Evolutionary conservation across 2,888 invertebrate species (phyloP).

Genomic region (Villa cingulata): DNA sequence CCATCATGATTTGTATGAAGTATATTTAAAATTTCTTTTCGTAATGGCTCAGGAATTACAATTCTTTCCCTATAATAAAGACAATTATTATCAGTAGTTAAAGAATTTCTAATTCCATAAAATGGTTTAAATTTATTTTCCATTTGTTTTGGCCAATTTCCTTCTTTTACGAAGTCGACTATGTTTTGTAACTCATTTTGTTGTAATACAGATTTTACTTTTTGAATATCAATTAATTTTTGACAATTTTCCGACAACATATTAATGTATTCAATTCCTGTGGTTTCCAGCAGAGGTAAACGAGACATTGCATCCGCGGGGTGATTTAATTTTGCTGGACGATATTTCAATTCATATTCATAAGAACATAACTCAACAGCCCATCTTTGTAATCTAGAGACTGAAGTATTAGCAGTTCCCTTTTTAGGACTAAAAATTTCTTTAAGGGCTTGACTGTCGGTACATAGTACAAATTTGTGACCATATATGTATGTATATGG

Average conservation of each 20-base stretch:
- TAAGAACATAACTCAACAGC: slow-evolving; percentile 4
- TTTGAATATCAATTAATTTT: too few relatives aligned
- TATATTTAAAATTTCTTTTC: background rate
- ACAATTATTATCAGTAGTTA: background rate
- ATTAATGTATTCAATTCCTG: too few relatives aligned
- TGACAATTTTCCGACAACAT: too few relatives aligned
- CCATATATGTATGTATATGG: too few relatives aligned
- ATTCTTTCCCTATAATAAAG: slow-evolving; percentile 3
- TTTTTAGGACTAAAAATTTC: slow-evolving; percentile 4
- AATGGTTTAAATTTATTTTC: background rate
- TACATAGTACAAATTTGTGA: background rate
- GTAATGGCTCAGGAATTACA: background rate
- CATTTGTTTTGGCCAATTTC: background rate
- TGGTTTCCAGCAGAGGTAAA: background rate
- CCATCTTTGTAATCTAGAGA: slow-evolving; percentile 5
- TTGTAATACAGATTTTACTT: background rate
- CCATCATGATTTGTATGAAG: slow-evolving; percentile 1
- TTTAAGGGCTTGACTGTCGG: slow-evolving; percentile 4
- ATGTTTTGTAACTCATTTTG: background rate
- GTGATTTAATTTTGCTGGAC: background rate
- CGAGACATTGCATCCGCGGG: slow-evolving; percentile 4
- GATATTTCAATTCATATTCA: slow-evolving; percentile 3
- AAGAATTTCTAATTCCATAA: background rate
- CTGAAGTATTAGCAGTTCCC: background rate
- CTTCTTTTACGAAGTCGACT: too few relatives aligned